phyloP scores from a whole-genome alignment of 2,888 invertebrate species.

The Ormyrus nitidulus region DNA sequence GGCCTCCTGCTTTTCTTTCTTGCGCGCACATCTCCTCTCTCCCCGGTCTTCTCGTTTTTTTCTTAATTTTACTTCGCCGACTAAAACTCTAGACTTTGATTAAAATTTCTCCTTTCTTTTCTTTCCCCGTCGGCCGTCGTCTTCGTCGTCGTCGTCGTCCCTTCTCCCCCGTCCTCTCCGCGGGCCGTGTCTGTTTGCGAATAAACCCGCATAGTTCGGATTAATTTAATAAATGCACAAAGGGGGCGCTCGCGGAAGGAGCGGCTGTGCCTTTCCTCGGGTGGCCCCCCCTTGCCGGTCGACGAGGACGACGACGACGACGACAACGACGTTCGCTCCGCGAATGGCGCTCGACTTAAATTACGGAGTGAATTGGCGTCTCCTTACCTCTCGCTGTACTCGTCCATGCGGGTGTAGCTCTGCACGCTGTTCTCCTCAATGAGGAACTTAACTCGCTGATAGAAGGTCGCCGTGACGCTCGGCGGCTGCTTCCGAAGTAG shows the following conservation, averaged over 20 bases:
- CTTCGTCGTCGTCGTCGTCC: no score
- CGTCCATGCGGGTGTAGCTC: conserved; percentile 97
- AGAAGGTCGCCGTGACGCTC: conserved; percentile 97
- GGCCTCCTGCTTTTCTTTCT: conserved; percentile 1
- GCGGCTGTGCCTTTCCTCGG: not conserved
- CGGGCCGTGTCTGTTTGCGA: conserved; percentile 53
- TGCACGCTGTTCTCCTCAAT: conserved; percentile 99
- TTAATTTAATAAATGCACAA: conserved; percentile 56
- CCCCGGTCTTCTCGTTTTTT: not conserved
- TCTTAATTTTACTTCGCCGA: conserved; percentile 52
- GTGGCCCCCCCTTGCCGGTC: no score
- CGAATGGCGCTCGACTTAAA: conserved; percentile 46
- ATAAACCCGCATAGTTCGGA: conserved; percentile 57
- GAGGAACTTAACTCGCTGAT: conserved; percentile 97
- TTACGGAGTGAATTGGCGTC: conserved; percentile 47
- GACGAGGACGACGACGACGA: not conserved
- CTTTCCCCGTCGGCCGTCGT: not conserved
- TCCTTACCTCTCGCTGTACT: conserved; percentile 98
- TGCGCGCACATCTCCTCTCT: conserved; percentile 1
- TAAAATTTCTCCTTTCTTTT: conserved; percentile 56
- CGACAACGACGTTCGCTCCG: not conserved
- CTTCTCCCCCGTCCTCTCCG: not conserved
- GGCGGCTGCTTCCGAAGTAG: conserved; percentile 96
- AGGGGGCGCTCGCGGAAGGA: conserved; percentile 8
- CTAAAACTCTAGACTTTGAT: conserved; percentile 56